Evolutionary conservation across 1,140 invertebrate genomes (phyloP).

Genomic region (Popillia japonica): DNA sequence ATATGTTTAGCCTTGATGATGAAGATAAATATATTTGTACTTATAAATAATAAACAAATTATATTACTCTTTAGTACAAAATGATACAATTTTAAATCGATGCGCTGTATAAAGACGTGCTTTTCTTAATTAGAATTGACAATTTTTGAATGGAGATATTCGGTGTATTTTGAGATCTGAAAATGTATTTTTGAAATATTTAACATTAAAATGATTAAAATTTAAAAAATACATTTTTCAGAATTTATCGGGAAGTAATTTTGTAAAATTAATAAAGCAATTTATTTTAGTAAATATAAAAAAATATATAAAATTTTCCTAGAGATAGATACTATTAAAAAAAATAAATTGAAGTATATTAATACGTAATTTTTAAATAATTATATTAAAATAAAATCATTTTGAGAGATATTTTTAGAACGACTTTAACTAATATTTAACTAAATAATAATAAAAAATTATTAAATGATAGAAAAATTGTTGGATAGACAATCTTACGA

Average conservation of each 20-base stretch:
- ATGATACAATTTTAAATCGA: constrained; percentile 1
- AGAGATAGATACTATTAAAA: not conserved
- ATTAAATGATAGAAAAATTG: not conserved
- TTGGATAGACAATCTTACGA: not conserved
- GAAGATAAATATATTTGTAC: not conserved
- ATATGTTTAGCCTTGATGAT: constrained; percentile 11
- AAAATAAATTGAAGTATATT: not conserved
- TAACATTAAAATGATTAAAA: not conserved
- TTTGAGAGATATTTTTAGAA: not conserved
- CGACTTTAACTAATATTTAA: not conserved
- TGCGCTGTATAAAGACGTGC: not conserved
- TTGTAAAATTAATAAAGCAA: not conserved
- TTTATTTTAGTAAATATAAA: not conserved
- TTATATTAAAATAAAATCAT: too few species aligned
- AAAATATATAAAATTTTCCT: not conserved
- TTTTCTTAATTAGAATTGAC: not conserved
- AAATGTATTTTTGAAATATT: not conserved
- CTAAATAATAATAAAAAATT: too few species aligned
- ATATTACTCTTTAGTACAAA: constrained; percentile 28
- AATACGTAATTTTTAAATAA: not conserved
- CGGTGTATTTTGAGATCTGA: not conserved
- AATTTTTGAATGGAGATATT: not conserved
- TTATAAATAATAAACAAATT: not conserved
- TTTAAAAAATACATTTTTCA: not conserved
- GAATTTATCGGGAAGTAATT: not conserved